Evolutionary conservation across 2,797 vertebrate genomes (phyloP).

Genomic region (Erpetoichthys calabaricus): DNA sequence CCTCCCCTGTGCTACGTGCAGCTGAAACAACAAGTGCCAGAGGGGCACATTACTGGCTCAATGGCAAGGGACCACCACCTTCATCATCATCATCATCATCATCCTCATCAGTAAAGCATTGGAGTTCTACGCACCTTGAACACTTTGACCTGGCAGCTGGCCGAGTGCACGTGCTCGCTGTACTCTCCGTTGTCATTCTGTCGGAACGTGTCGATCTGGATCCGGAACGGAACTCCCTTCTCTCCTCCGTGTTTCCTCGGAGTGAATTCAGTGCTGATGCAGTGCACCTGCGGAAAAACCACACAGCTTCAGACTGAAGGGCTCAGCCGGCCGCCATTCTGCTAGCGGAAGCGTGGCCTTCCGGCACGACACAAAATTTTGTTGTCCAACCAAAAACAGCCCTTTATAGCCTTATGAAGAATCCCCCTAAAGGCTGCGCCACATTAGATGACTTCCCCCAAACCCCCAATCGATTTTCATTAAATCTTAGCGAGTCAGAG

Average conservation of each 20-base stretch:
- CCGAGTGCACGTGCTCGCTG: constrained; percentile 73
- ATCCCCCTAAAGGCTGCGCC: no score
- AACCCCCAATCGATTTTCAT: no score
- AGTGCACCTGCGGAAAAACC: constrained; percentile 70
- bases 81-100: no score
- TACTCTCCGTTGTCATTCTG: constrained; percentile 74
- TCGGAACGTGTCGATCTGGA: constrained; percentile 84
- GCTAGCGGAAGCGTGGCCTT: not conserved
- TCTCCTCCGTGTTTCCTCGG: constrained; percentile 88
- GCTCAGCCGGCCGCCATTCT: no score
- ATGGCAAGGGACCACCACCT: no score
- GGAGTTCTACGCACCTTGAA: constrained; percentile 68
- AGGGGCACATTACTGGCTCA: no score
- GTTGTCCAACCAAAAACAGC: not conserved
- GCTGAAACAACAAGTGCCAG: no score
- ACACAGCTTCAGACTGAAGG: no score
- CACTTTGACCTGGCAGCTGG: constrained; percentile 94
- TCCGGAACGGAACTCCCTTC: constrained; percentile 85
- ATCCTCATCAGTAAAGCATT: not conserved
- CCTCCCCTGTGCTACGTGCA: no score
- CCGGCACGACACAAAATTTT: not conserved
- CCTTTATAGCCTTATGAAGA: no score
- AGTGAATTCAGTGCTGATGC: constrained; percentile 95
- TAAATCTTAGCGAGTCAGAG: no score
- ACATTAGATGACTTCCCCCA: no score